phyloP scores from a whole-genome alignment of 2,888 invertebrate genomes.

The Erebia epiphron region DNA sequence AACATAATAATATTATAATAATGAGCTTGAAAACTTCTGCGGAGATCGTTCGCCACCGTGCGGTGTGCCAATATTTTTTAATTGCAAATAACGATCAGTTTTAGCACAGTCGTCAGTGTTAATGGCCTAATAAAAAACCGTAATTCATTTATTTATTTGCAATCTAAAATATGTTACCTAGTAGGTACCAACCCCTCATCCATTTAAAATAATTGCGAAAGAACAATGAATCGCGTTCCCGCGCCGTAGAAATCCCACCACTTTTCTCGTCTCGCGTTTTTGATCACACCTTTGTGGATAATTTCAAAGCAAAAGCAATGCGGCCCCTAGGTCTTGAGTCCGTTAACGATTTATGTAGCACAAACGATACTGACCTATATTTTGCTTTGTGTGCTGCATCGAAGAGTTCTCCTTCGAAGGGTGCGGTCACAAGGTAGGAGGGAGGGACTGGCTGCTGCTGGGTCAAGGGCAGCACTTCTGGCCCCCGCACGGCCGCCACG shows the following conservation, averaged over 20 bases:
- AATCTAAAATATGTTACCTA: too few species aligned
- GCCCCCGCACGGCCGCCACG: slow-evolving; percentile 68
- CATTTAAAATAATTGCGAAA: background rate
- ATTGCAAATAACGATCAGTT: slow-evolving; percentile 38
- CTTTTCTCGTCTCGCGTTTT: too few species aligned
- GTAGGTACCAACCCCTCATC: too few species aligned
- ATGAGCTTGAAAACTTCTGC: slow-evolving; percentile 24
- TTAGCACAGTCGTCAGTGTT: slow-evolving; percentile 36
- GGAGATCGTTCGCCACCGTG: slow-evolving; percentile 31
- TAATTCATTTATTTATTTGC: slow-evolving; percentile 27
- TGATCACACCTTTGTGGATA: too few species aligned
- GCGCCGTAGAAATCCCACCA: too few species aligned
- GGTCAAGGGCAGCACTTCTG: slow-evolving; percentile 66
- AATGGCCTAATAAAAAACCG: slow-evolving; percentile 36
- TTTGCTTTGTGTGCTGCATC: slow-evolving; percentile 84
- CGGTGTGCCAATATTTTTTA: slow-evolving; percentile 40
- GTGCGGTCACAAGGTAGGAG: slow-evolving; percentile 85
- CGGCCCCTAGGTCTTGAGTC: too few species aligned
- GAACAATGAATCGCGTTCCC: too few species aligned
- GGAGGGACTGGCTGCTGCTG: slow-evolving; percentile 65
- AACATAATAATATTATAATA: slow-evolving; percentile 12
- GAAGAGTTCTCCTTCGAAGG: slow-evolving; percentile 89
- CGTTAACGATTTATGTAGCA: background rate
- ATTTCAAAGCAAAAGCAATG: too few species aligned
- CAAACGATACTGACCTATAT: slow-evolving; percentile 62